Evolutionary conservation across 2,113 vertebrate species (phyloP).

Genomic region (Caranx melampygus): DNA sequence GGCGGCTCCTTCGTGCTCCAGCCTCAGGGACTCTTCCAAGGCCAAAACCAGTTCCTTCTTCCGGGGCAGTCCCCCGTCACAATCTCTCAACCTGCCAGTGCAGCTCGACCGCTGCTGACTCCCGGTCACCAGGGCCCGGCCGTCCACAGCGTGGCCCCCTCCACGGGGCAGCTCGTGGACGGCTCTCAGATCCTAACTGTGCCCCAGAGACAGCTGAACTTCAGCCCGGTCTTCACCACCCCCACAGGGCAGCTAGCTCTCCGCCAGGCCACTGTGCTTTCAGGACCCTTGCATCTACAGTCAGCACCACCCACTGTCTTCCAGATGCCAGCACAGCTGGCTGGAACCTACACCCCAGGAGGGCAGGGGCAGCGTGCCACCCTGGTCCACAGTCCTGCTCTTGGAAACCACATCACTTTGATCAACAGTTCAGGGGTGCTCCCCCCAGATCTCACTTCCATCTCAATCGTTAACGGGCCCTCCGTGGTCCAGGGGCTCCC

Average conservation of each 20-base stretch:
- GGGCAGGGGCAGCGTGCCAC: conserved; percentile 78
- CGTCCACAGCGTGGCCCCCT: conserved; percentile 65
- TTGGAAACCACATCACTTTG: conserved; percentile 84
- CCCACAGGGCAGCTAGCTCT: conserved; percentile 82
- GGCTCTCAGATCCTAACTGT: conserved; percentile 83
- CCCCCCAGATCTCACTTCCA: conserved; percentile 77
- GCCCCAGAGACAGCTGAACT: conserved; percentile 84
- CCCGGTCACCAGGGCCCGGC: conserved; percentile 63
- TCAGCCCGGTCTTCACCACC: conserved; percentile 84
- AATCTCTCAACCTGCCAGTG: conserved; percentile 71
- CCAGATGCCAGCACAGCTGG: conserved; percentile 85
- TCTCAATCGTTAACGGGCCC: conserved; percentile 82
- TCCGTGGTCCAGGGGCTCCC: conserved; percentile 80
- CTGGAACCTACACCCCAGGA: conserved; percentile 77
- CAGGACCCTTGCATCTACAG: conserved; percentile 83
- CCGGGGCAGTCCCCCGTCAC: conserved; percentile 82
- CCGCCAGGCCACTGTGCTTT: conserved; percentile 82
- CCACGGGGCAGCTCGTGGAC: conserved; percentile 79
- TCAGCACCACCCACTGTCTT: conserved; percentile 82
- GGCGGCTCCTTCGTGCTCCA: conserved; percentile 85
- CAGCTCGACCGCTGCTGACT: conserved; percentile 72
- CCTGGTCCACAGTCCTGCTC: conserved; percentile 80
- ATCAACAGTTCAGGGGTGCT: conserved; percentile 81
- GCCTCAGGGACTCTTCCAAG: conserved; percentile 84
- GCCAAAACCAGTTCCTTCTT: conserved; percentile 84